Conservation (phyloP, 2,113 vertebrate genomes). For the Elgaria multicarinata region DNA sequence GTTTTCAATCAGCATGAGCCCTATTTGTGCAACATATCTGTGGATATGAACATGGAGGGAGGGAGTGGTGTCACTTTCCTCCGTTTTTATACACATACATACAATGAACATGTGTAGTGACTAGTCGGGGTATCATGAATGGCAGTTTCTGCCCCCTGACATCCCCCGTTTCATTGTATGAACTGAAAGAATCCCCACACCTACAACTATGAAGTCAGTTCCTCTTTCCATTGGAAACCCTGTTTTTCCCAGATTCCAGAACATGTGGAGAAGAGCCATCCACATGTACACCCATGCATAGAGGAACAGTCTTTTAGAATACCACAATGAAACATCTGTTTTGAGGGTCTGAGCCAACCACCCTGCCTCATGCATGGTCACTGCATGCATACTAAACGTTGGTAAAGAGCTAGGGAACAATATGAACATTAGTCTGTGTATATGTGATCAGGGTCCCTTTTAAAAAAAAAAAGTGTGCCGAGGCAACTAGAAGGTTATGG, state of each 20-base stretch:
- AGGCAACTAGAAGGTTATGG: too few relatives aligned
- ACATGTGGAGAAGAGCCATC: neutral
- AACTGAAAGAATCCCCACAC: neutral
- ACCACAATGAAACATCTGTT: neutral
- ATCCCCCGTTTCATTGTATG: neutral
- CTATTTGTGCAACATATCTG: neutral
- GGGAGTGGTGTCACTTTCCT: neutral
- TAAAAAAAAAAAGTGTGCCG: too few relatives aligned
- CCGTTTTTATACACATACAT: neutral
- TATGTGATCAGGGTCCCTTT: too few relatives aligned
- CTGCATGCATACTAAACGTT: too few relatives aligned
- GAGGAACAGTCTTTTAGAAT: neutral
- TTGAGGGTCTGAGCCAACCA: too few relatives aligned
- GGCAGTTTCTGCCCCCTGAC: neutral
- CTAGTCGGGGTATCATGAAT: neutral
- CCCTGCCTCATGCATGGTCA: too few relatives aligned
- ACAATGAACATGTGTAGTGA: neutral
- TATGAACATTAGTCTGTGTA: too few relatives aligned
- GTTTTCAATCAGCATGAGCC: fast-evolving
- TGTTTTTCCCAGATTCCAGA: neutral
- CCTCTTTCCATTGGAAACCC: neutral
- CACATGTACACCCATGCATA: neutral
- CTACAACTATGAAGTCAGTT: neutral
- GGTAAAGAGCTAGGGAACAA: too few relatives aligned
- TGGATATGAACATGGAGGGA: neutral